Conservation (phyloP, 1,140 invertebrate species). For the Pseudachorutes palmiensis region DNA sequence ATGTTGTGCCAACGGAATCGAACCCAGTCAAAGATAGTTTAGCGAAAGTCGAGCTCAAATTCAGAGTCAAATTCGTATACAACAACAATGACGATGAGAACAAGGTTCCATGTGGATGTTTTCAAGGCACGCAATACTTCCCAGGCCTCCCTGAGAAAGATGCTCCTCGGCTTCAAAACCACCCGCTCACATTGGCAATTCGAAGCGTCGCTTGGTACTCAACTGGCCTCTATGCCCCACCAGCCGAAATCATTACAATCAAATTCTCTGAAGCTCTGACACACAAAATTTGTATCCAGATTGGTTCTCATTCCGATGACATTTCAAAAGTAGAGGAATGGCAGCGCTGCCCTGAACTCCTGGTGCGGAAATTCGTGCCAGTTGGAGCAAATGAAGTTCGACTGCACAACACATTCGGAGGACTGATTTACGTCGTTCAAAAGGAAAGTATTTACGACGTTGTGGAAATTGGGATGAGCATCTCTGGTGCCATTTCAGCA, state of each 20-base stretch:
- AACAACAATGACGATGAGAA: neutral
- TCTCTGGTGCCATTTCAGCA: neutral
- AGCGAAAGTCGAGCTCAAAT: neutral
- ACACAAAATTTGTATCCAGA: neutral
- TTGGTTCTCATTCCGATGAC: neutral
- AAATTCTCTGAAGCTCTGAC: neutral
- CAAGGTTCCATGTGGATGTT: neutral
- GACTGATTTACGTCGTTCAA: neutral
- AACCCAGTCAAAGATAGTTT: too few relatives aligned
- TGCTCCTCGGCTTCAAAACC: neutral
- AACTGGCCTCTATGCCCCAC: conserved; percentile 2
- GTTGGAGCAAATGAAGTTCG: neutral
- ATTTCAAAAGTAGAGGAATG: neutral
- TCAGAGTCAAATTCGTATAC: neutral
- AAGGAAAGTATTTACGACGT: neutral
- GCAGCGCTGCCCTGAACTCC: neutral
- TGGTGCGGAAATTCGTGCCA: neutral
- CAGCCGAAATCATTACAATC: neutral
- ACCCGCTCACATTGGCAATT: too few relatives aligned
- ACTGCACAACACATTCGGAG: neutral
- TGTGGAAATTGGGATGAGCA: neutral
- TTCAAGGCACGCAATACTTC: neutral
- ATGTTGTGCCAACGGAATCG: too few relatives aligned
- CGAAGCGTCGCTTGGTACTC: neutral
- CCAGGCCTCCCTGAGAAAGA: neutral